phyloP scores from a whole-genome alignment of 2,797 vertebrate genomes.

The Perodicticus potto region DNA sequence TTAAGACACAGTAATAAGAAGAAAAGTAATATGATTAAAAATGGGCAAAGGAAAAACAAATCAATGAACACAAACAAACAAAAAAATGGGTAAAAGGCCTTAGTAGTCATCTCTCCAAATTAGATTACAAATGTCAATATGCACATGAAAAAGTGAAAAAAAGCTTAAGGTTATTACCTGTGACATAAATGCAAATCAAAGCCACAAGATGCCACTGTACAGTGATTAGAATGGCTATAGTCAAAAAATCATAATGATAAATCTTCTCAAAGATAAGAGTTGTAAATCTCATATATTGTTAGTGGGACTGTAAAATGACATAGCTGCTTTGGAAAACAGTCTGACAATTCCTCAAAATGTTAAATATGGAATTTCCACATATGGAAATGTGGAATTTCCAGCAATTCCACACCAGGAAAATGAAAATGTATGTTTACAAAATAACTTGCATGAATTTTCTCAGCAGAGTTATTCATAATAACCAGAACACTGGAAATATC shows the following conservation, averaged over 20 bases:
- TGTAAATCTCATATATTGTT: background rate
- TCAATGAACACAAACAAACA: background rate
- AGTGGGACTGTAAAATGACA: background rate
- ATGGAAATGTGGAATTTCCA: too few relatives aligned
- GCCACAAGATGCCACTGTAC: background rate
- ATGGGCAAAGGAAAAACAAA: background rate
- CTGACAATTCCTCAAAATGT: background rate
- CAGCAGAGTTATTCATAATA: background rate
- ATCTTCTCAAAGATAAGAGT: background rate
- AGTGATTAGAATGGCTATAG: background rate
- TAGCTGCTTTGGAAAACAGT: background rate
- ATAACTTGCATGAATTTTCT: background rate
- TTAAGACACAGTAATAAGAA: background rate
- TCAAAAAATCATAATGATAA: background rate
- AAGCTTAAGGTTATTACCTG: background rate
- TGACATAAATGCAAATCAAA: background rate
- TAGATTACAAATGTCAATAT: background rate
- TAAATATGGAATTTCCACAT: background rate
- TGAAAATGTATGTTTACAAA: background rate
- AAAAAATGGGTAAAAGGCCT: background rate
- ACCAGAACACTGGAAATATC: background rate
- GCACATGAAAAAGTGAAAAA: background rate
- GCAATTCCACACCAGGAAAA: background rate
- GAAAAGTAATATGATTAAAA: background rate
- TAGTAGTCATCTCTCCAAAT: background rate